A percentile compares a stretch with the other conserved stretches of the same genome.
Evolutionary conservation across 2,113 vertebrate genomes (phyloP).

Genomic region (Thomomys bottae): DNA sequence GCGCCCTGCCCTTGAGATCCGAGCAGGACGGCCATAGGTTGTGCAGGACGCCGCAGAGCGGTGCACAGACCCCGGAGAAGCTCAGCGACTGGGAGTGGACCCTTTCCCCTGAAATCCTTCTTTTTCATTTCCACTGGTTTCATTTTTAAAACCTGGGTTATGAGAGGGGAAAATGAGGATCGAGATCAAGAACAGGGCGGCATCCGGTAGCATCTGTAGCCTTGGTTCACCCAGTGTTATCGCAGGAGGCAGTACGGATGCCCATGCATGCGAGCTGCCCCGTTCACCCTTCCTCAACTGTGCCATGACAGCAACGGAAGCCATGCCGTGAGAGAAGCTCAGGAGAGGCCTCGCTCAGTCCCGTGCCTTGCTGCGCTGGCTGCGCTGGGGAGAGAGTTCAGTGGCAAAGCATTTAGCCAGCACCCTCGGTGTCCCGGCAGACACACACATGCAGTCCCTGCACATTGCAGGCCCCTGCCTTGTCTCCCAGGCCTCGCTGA

Average conservation of each 20-base stretch:
- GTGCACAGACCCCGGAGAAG: not conserved
- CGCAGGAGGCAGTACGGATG: accelerated
- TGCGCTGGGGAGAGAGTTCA: too few species aligned
- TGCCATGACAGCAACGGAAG: too few species aligned
- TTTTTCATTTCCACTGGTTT: not conserved
- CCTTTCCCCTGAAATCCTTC: not conserved
- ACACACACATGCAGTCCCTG: too few species aligned
- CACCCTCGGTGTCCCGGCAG: too few species aligned
- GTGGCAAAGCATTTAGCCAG: too few species aligned
- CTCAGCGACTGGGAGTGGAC: accelerated
- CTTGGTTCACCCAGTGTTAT: accelerated
- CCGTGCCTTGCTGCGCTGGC: too few species aligned
- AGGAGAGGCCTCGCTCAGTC: too few species aligned
- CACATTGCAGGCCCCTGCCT: too few species aligned
- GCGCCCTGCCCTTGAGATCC: accelerated
- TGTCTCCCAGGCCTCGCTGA: too few species aligned
- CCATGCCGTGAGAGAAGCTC: too few species aligned
- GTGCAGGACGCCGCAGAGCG: too few species aligned
- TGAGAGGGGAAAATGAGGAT: accelerated
- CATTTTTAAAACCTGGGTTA: not conserved
- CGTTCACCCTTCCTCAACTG: too few species aligned
- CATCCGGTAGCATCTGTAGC: accelerated
- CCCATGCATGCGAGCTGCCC: accelerated
- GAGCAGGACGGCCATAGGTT: accelerated
- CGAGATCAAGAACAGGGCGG: accelerated